These are phyloP conservation scores for Papilio machaon DNA, from an alignment of 1,140 invertebrate genomes.

Conservation along the genomic window DNA sequence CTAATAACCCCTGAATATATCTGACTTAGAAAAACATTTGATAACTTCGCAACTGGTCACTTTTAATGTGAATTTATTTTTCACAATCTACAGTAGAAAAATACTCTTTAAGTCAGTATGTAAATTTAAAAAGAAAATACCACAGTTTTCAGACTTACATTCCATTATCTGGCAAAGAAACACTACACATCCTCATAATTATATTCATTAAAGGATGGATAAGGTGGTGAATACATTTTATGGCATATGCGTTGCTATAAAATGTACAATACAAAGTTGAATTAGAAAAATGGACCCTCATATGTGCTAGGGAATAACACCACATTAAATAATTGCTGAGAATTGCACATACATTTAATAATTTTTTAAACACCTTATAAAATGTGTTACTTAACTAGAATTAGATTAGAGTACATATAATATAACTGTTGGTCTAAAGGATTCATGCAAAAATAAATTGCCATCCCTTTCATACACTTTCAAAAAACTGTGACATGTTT, in stretches of 20 bases:
- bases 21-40: not conserved
- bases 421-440: not conserved
- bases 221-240: constrained; percentile 2
- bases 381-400: constrained; percentile 13
- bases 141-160: constrained; percentile 39
- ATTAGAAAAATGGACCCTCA: constrained; percentile 38
- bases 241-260: not conserved
- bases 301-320: constrained; percentile 25
- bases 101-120: constrained; percentile 35
- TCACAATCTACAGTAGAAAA: constrained; percentile 38
- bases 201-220: constrained; percentile 13
- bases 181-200: constrained; percentile 7
- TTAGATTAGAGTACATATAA: constrained; percentile 20
- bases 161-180: constrained; percentile 33
- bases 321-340: constrained; percentile 31
- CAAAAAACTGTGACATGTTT: not conserved
- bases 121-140: constrained; percentile 36
- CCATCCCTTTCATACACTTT: not conserved
- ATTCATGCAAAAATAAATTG: not conserved
- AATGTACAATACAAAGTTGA: constrained; percentile 16
- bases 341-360: constrained; percentile 35
- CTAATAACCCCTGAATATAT: not conserved
- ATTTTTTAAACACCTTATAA: constrained; percentile 12
- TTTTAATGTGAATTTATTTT: constrained; percentile 28
- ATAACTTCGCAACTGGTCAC: constrained; percentile 8